phyloP scores from a whole-genome alignment of 2,113 vertebrate genomes.

The Nerophis lumbriciformis region DNA sequence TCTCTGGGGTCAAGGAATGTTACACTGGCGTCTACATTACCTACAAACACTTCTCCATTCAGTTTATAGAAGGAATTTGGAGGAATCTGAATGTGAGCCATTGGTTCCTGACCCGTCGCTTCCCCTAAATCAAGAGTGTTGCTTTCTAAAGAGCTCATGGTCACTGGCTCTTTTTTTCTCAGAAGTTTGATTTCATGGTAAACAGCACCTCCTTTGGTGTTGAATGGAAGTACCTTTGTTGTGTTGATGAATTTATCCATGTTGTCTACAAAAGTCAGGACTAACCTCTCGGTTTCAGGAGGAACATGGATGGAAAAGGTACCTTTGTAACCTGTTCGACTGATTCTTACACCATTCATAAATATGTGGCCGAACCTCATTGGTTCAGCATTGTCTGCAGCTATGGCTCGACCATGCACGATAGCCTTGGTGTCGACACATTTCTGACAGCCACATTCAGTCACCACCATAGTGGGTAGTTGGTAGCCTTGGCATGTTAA shows the following conservation, averaged over 20 bases:
- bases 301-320: constrained; percentile 91
- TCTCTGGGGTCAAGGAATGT: constrained; percentile 93
- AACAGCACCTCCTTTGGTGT: constrained; percentile 84
- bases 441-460: constrained; percentile 83
- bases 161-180: constrained; percentile 81
- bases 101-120: constrained; percentile 77
- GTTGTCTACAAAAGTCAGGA: constrained; percentile 92
- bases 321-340: constrained; percentile 95
- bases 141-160: constrained; percentile 75
- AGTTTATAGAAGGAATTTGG: constrained; percentile 85
- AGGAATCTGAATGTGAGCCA: constrained; percentile 90
- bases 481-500: constrained; percentile 82
- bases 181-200: constrained; percentile 92
- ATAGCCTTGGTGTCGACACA: constrained; percentile 83
- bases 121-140: constrained; percentile 88
- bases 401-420: constrained; percentile 83
- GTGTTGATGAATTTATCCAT: constrained; percentile 94
- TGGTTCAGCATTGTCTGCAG: constrained; percentile 87
- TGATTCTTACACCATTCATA: constrained; percentile 80
- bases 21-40: constrained; percentile 89
- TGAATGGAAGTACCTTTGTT: constrained; percentile 93
- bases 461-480: constrained; percentile 82
- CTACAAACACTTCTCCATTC: constrained; percentile 85
- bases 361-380: constrained; percentile 95
- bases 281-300: constrained; percentile 83